phyloP scores from a whole-genome alignment of 2,888 invertebrate genomes.

The Lepeophtheirus nordmannii region DNA sequence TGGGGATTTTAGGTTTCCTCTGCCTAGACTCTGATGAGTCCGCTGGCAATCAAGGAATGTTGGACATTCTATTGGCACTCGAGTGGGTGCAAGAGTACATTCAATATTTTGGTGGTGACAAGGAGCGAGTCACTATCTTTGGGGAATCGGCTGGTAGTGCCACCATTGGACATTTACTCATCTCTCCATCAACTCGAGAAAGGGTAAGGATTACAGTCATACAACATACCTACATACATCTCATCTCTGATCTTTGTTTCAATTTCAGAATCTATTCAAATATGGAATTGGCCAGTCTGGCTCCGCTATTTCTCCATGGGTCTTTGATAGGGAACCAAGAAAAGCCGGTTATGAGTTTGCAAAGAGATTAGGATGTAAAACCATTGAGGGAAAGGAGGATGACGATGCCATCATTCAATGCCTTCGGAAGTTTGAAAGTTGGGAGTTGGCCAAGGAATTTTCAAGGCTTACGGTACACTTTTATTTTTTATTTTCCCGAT shows the following conservation, averaged over 20 bases:
- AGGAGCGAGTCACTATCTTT: constrained; percentile 25
- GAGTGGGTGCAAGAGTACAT: constrained; percentile 27
- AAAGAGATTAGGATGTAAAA: not conserved
- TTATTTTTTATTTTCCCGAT: not conserved
- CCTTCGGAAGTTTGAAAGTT: constrained; percentile 2
- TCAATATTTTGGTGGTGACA: constrained; percentile 26
- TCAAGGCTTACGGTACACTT: not conserved
- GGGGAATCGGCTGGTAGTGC: constrained; percentile 27
- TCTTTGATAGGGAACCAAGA: constrained; percentile 9
- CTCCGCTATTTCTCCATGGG: constrained; percentile 18
- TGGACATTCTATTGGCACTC: constrained; percentile 26
- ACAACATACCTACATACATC: not conserved
- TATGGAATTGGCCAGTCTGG: constrained; percentile 21
- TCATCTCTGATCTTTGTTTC: not conserved
- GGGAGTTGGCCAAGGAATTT: not conserved
- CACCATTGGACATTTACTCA: constrained; percentile 25
- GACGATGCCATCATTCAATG: not conserved
- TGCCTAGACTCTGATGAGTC: constrained; percentile 26
- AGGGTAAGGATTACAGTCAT: not conserved
- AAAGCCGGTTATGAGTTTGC: constrained; percentile 1
- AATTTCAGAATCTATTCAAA: constrained; percentile 1
- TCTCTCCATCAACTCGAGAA: constrained; percentile 22
- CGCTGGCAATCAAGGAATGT: constrained; percentile 26
- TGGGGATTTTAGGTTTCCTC: constrained; percentile 25
- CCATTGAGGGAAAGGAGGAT: not conserved